Conservation (phyloP, 1,140 invertebrate species). For the Dreissena polymorpha region DNA sequence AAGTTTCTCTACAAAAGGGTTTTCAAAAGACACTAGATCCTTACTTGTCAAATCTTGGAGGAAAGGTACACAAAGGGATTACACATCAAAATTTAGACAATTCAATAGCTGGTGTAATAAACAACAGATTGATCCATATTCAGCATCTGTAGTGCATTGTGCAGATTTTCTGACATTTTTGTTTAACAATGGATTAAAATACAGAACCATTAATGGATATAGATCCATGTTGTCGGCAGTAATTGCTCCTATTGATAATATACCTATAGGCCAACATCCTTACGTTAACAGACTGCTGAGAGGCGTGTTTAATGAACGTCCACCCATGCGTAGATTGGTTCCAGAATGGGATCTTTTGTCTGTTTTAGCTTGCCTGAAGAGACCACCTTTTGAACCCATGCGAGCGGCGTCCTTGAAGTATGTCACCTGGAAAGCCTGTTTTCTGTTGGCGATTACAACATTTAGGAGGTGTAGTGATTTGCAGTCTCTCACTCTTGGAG, state of each 20-base stretch:
- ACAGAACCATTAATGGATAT: slow-evolving; percentile 38
- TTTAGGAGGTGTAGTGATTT: slow-evolving; percentile 34
- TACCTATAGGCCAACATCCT: slow-evolving; percentile 30
- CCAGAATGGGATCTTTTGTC: slow-evolving; percentile 40
- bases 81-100: slow-evolving; percentile 24
- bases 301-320: slow-evolving; percentile 19
- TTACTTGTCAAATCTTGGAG: slow-evolving; percentile 30
- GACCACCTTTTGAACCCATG: slow-evolving; percentile 35
- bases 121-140: slow-evolving; percentile 42
- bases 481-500: slow-evolving; percentile 21
- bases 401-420: slow-evolving; percentile 24
- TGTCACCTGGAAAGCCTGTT: slow-evolving; percentile 33
- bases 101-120: slow-evolving; percentile 49
- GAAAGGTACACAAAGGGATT: slow-evolving; percentile 42
- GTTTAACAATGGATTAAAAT: slow-evolving; percentile 26
- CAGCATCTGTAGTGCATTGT: slow-evolving; percentile 26
- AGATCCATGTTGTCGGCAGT: slow-evolving; percentile 49
- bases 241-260: slow-evolving; percentile 11
- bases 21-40: slow-evolving; percentile 27
- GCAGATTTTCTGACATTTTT: slow-evolving; percentile 45
- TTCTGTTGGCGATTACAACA: slow-evolving; percentile 32
- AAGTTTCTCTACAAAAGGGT: slow-evolving; percentile 26
- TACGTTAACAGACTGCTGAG: slow-evolving; percentile 12
- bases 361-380: slow-evolving; percentile 25
- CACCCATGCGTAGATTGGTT: neutral